Conservation (phyloP, 2,888 invertebrate species). For the Noctua janthina region DNA sequence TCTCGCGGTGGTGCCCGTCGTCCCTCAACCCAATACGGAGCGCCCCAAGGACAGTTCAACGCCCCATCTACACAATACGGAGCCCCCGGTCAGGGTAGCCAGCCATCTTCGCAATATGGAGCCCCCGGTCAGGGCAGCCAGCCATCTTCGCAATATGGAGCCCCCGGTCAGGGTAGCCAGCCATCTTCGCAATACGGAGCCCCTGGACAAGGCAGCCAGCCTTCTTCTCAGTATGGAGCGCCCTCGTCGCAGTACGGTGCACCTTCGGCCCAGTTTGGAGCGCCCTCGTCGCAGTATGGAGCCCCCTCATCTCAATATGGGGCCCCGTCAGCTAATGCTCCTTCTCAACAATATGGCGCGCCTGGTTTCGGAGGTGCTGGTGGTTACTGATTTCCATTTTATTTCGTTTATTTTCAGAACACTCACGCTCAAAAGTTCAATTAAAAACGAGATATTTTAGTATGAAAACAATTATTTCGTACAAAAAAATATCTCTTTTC, state of each 20-base stretch:
- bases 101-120: conserved; percentile 48
- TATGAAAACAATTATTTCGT: neutral
- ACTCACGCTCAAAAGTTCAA: no score
- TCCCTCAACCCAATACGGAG: conserved; percentile 72
- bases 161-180: conserved; percentile 68
- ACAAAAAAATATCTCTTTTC: neutral
- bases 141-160: conserved; percentile 65
- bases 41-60: conserved; percentile 36
- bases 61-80: conserved; percentile 65
- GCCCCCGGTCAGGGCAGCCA: conserved; percentile 63
- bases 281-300: conserved; percentile 28
- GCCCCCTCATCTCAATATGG: conserved; percentile 45
- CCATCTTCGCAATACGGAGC: conserved; percentile 62
- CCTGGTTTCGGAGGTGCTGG: conserved; percentile 71
- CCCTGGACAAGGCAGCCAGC: conserved; percentile 68
- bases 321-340: conserved; percentile 28
- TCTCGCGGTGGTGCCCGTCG: conserved; percentile 53
- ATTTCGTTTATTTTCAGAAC: neutral
- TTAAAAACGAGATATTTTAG: neutral
- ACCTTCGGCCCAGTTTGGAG: conserved; percentile 62
- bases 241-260: conserved; percentile 57
- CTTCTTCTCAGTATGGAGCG: conserved; percentile 69
- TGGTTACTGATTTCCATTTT: conserved; percentile 34
- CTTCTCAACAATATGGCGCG: conserved; percentile 73
- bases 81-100: conserved; percentile 33